phyloP scores from a whole-genome alignment of 2,113 vertebrate species.

The Machaerirhynchus nigripectus region DNA sequence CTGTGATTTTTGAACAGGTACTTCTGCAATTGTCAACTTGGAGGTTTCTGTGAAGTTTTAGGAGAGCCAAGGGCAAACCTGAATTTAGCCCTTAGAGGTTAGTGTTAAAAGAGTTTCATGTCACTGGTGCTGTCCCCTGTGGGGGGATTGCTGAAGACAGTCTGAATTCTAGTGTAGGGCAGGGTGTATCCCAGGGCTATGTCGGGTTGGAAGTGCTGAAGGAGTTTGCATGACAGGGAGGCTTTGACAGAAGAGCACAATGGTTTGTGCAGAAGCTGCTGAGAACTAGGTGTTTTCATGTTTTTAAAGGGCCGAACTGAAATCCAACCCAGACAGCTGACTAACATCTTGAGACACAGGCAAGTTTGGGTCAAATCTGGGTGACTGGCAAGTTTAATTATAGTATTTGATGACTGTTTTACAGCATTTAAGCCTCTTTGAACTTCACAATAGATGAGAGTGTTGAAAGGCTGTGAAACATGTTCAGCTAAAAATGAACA shows the following conservation, averaged over 20 bases:
- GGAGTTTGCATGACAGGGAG: neutral
- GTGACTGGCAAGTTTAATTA: constrained; percentile 59
- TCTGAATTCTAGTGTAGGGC: neutral
- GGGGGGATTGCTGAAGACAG: neutral
- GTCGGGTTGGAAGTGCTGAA: neutral
- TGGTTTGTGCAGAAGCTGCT: neutral
- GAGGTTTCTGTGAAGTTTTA: neutral
- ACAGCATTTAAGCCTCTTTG: constrained; percentile 46
- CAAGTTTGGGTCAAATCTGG: constrained; percentile 51
- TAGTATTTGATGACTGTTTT: constrained; percentile 37
- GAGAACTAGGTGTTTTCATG: neutral
- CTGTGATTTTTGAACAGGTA: neutral
- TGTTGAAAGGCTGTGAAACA: constrained; percentile 42
- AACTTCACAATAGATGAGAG: constrained; percentile 20
- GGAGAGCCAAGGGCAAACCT: neutral
- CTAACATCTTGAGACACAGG: constrained; percentile 16
- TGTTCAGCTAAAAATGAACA: constrained; percentile 14
- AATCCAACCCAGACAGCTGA: constrained; percentile 11
- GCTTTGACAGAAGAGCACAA: neutral
- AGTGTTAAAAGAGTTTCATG: neutral
- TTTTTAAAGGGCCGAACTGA: neutral
- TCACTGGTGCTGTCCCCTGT: neutral
- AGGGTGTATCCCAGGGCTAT: neutral
- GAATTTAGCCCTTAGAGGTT: neutral
- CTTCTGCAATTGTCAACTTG: neutral